These are phyloP conservation scores for Panagrolaimus sp. DNA, from an alignment of 1,140 invertebrate genomes.

Conservation along the genomic window DNA sequence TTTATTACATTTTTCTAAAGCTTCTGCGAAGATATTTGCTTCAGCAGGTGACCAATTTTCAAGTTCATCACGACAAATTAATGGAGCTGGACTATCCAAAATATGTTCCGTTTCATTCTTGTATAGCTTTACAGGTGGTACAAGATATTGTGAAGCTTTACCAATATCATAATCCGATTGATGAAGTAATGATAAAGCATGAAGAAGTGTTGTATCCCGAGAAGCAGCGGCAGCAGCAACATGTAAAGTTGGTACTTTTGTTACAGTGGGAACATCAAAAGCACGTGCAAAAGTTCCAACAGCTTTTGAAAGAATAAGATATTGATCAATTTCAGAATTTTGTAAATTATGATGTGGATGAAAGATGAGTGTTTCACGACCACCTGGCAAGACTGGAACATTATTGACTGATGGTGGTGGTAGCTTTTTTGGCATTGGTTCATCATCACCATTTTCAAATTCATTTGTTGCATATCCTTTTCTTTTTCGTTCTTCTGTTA, in stretches of 20 bases:
- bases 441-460: conserved; percentile 22
- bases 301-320: conserved; percentile 88
- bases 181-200: conserved; percentile 96
- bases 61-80: conserved; percentile 93
- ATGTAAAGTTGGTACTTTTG: conserved; percentile 93
- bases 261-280: conserved; percentile 90
- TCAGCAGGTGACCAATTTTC: conserved; percentile 99
- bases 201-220: conserved; percentile 92
- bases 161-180: conserved; percentile 83
- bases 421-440: not conserved
- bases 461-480: conserved; percentile 25
- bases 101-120: conserved; percentile 49
- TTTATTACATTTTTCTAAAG: conserved; percentile 95
- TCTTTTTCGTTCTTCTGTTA: conserved; percentile 18
- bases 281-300: conserved; percentile 97
- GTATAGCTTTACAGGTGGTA: conserved; percentile 68
- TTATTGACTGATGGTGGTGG: not conserved
- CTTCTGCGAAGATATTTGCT: conserved; percentile 97
- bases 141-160: conserved; percentile 81
- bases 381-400: conserved; percentile 41
- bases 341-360: conserved; percentile 79
- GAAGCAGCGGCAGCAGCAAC: conserved; percentile 98
- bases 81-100: conserved; percentile 69
- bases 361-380: conserved; percentile 86
- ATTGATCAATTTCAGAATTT: conserved; percentile 96